Percentiles rank a stretch among this genome's conserved stretches.
These are phyloP conservation scores for Apis cerana DNA, from an alignment of 1,140 invertebrate genomes.

Conservation along the genomic window DNA sequence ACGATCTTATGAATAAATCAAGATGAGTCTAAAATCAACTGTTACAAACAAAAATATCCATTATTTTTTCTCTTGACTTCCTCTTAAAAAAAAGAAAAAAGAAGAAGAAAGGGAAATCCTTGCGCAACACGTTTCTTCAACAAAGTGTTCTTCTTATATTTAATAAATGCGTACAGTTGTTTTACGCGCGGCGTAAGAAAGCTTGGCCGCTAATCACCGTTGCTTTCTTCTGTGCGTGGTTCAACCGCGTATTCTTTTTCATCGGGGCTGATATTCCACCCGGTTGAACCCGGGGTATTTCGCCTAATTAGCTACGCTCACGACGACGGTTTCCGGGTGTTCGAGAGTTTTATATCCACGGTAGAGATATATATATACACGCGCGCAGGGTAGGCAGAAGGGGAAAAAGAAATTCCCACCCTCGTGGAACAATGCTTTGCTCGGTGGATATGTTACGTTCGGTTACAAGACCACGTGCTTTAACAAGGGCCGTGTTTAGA, in stretches of 20 bases:
- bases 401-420: slow-evolving; percentile 49
- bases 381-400: background rate
- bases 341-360: slow-evolving; percentile 59
- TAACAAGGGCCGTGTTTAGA: slow-evolving; percentile 72
- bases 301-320: slow-evolving; percentile 59
- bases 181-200: slow-evolving; percentile 29
- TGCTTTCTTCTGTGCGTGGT: slow-evolving; percentile 31
- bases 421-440: slow-evolving; percentile 66
- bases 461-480: slow-evolving; percentile 67
- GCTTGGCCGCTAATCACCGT: slow-evolving; percentile 48
- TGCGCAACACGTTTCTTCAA: background rate
- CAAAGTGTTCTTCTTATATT: background rate
- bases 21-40: no score
- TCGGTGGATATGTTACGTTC: slow-evolving; percentile 62
- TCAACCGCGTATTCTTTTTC: slow-evolving; percentile 44
- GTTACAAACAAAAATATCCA: no score
- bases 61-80: background rate
- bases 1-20: no score
- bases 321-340: slow-evolving; percentile 51
- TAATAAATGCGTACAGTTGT: slow-evolving; percentile 19
- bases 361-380: no score
- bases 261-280: slow-evolving; percentile 34
- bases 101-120: background rate
- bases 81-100: background rate
- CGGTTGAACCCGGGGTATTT: slow-evolving; percentile 41